phyloP scores from a whole-genome alignment of 2,888 invertebrate genomes.

The Macrosiphum euphorbiae region DNA sequence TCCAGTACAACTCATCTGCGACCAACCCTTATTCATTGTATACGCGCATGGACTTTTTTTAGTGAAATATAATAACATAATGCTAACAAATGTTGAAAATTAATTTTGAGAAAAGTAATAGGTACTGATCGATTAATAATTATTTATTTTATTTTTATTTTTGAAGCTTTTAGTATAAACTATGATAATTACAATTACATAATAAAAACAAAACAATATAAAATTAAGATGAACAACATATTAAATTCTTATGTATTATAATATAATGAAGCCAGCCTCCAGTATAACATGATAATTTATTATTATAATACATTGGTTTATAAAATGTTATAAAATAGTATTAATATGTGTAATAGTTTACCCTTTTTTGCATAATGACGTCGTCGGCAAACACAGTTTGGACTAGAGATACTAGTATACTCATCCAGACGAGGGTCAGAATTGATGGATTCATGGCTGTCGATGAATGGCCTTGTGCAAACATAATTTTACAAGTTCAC shows the following conservation, averaged over 20 bases:
- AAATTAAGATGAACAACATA: no score
- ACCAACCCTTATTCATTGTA: neutral
- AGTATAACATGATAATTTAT: no score
- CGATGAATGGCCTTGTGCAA: slow-evolving; percentile 53
- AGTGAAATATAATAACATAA: neutral
- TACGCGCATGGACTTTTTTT: neutral
- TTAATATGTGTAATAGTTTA: slow-evolving; percentile 66
- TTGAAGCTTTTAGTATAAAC: no score
- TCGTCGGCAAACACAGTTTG: slow-evolving; percentile 67
- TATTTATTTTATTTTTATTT: no score
- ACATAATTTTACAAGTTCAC: slow-evolving; percentile 50
- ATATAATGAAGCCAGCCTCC: no score
- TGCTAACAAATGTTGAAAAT: neutral
- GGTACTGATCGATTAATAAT: neutral
- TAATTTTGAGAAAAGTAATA: neutral
- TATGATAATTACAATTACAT: no score
- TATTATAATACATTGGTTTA: neutral
- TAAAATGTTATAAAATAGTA: neutral
- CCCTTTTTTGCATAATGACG: slow-evolving; percentile 69
- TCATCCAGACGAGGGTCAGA: slow-evolving; percentile 59
- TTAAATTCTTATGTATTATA: no score
- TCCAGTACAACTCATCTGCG: neutral
- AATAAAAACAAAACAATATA: no score
- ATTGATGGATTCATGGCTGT: slow-evolving; percentile 57
- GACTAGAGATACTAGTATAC: slow-evolving; percentile 50